Conservation (phyloP, 2,113 vertebrate genomes). For the Salvelinus namaycush region DNA sequence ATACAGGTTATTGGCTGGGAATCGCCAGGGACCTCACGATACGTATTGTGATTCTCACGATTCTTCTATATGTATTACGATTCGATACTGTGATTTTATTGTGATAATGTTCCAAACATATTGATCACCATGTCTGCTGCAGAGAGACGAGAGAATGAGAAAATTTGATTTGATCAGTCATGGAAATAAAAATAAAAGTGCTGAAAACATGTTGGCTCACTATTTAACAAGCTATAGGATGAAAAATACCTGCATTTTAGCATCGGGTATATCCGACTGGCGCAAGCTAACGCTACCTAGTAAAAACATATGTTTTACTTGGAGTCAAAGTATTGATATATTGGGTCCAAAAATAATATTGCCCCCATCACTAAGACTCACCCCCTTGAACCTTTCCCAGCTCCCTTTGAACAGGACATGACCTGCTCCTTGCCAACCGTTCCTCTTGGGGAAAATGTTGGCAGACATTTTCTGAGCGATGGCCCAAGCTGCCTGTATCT, state of each 20-base stretch:
- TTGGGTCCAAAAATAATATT: no score
- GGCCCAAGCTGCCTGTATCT: constrained; percentile 15
- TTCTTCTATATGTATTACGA: no score
- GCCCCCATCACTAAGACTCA: no score
- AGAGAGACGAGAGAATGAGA: no score
- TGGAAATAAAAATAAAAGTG: no score
- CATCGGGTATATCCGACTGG: constrained; percentile 2
- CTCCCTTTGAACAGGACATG: constrained; percentile 36
- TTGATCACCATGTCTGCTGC: no score
- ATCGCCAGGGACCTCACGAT: no score
- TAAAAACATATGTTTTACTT: no score
- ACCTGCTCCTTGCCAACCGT: constrained; percentile 26
- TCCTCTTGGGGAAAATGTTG: constrained; percentile 23
- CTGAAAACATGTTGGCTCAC: no score
- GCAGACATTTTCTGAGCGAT: constrained; percentile 26
- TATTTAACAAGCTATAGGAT: constrained; percentile 20
- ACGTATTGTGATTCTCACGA: no score
- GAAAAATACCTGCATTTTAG: constrained; percentile 53
- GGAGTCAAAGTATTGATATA: no score
- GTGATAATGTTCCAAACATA: constrained; percentile 7
- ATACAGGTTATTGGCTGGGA: background rate
- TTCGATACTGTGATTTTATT: constrained; percentile 66
- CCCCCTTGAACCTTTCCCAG: constrained; percentile 8
- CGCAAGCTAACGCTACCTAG: constrained; percentile 28
- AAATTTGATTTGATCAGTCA: no score